Evolutionary conservation across 1,140 invertebrate species (phyloP).

Genomic region (Bombus confusus): DNA sequence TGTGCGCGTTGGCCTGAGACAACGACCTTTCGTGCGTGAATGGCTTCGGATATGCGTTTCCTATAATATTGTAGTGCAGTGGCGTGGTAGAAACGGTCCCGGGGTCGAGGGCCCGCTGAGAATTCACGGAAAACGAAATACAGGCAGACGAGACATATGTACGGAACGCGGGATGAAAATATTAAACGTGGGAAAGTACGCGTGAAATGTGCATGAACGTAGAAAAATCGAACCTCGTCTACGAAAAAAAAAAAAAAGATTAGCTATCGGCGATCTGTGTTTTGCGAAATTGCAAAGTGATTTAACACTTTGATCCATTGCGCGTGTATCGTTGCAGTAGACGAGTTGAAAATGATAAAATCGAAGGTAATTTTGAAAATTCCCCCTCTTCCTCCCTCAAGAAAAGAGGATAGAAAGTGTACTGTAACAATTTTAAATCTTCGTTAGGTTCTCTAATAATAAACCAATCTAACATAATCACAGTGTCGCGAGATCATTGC

Average conservation of each 20-base stretch:
- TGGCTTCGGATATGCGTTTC: conserved; percentile 46
- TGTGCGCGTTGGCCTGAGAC: conserved; percentile 33
- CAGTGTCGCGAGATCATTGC: too few relatives aligned
- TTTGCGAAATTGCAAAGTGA: background rate
- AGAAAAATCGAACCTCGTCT: background rate
- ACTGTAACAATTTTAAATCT: too few relatives aligned
- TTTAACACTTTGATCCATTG: too few relatives aligned
- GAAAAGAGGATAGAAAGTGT: too few relatives aligned
- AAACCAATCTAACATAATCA: too few relatives aligned
- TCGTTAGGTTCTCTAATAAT: too few relatives aligned
- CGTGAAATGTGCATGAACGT: background rate
- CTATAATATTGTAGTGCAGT: conserved; percentile 19
- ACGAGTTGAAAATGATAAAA: too few relatives aligned
- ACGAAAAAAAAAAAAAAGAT: background rate
- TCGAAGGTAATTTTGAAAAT: too few relatives aligned
- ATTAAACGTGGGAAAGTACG: conserved; percentile 1
- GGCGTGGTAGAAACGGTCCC: conserved; percentile 17
- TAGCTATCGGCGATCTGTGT: background rate
- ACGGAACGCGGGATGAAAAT: conserved; percentile 13
- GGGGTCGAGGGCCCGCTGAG: conserved; percentile 27
- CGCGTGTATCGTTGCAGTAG: too few relatives aligned
- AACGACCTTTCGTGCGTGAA: conserved; percentile 50
- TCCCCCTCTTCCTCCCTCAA: rapidly evolving
- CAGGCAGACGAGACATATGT: conserved; percentile 9
- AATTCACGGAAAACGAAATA: conserved; percentile 4